These are phyloP conservation scores for Semaprochilodus insignis DNA, from an alignment of 2,797 vertebrate genomes.

Conservation along the genomic window DNA sequence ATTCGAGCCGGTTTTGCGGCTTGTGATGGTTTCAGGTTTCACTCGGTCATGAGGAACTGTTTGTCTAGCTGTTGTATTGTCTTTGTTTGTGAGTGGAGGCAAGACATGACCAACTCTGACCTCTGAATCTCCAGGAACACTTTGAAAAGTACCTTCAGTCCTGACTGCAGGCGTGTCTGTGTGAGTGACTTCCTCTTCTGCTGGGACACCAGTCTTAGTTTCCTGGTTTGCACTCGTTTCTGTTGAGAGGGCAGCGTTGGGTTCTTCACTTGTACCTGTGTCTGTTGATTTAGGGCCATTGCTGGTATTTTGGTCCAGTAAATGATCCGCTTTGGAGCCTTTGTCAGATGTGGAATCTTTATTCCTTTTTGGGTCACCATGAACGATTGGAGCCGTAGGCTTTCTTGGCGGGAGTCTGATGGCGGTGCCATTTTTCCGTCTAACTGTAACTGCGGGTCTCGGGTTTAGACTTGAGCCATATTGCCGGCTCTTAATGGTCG, in stretches of 20 bases:
- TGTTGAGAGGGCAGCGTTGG: not conserved
- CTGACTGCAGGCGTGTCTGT: not conserved
- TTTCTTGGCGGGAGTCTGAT: conserved; percentile 22
- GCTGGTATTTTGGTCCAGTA: not conserved
- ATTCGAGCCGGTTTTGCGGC: conserved; percentile 25
- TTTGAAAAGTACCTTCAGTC: not conserved
- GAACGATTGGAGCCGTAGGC: not conserved
- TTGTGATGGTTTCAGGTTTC: not conserved
- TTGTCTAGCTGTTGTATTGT: not conserved
- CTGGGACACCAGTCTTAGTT: conserved; percentile 4
- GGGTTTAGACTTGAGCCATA: conserved; percentile 17
- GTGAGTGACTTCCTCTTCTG: not conserved
- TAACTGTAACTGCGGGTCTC: conserved; percentile 48
- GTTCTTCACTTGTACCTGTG: not conserved
- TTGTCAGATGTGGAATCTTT: not conserved
- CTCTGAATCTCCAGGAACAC: not conserved
- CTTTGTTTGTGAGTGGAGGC: conserved; percentile 32
- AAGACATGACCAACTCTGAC: not conserved
- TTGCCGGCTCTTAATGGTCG: conserved; percentile 2
- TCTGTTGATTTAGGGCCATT: not conserved
- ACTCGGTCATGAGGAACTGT: conserved; percentile 24
- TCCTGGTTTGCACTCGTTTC: not conserved
- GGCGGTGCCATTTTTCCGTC: conserved; percentile 38
- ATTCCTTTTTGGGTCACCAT: not conserved
- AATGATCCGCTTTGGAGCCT: not conserved